Percentiles rank a stretch among this genome's conserved stretches.
Evolutionary conservation across 2,113 vertebrate species (phyloP).

Genomic region (Tupaia chinensis): DNA sequence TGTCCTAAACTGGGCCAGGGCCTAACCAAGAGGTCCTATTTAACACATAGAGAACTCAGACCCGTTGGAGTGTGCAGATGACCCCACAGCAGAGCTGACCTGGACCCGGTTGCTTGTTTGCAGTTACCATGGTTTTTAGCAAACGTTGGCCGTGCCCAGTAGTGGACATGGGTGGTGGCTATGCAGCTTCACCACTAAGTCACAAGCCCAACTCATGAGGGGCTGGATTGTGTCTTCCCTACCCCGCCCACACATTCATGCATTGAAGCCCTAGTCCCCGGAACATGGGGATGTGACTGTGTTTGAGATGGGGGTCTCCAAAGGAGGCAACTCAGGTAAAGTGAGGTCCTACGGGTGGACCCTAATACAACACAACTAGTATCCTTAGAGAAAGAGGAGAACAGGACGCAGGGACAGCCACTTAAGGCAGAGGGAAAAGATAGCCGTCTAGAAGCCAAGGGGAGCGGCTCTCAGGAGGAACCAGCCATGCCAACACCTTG

Average conservation of each 20-base stretch:
- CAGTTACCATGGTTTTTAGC: neutral
- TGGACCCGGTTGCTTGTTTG: neutral
- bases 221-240: neutral
- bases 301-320: neutral
- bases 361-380: neutral
- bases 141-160: neutral
- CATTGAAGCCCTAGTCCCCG: neutral
- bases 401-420: neutral
- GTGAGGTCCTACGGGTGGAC: neutral
- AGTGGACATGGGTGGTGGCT: neutral
- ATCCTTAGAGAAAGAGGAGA: neutral
- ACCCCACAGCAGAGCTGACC: neutral
- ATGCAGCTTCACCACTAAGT: neutral
- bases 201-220: neutral
- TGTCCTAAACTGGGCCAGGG: neutral
- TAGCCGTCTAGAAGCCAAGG: neutral
- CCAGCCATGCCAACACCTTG: neutral
- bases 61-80: neutral
- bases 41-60: neutral
- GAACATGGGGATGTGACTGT: neutral
- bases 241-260: neutral
- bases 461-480: neutral
- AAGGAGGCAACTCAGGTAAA: neutral
- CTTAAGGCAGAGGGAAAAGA: neutral
- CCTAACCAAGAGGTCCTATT: neutral